Base-by-base conservation (phyloP, 2,888 invertebrate genomes). In the Megalurothrips usitatus region DNA sequence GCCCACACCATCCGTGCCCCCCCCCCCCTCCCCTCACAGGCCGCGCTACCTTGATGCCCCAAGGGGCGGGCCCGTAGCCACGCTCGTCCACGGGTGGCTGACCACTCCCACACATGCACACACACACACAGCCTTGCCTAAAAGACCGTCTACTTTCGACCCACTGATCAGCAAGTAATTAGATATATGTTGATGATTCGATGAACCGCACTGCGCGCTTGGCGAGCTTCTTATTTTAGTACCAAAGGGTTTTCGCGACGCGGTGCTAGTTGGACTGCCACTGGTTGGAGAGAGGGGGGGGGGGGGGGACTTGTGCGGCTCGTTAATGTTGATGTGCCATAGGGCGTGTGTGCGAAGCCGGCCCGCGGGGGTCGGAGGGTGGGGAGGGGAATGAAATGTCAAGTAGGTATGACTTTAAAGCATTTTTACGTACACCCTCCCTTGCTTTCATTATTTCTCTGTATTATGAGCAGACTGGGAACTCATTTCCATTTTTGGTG, bases 101-200 rank as follows among this genome's bases (percentile, higher is more conserved):
- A 12, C 68, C 68, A 68, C 23, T 23, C 34, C 2, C 34, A 43
- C 34, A 43, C 34, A 43, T 6, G 6, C 19, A 19, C 58, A 58
- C n/a, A n/a, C n/a, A n/a, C n/a, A n/a, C n/a, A n/a, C n/a, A n/a
- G n/a, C n/a, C n/a, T n/a, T n/a, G n/a, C n/a, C n/a, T n/a, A n/a
- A n/a, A n/a, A n/a, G n/a, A n/a, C n/a, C 52, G 6, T 75, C 68
- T 75, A 75, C 12, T 43, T 26, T 23, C 68, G 26, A 75, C 23
- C 68, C 68, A 75, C 68, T 75, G 68, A 75, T 75, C 68, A 75
- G 68, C 68, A 75, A 75, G 68, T 75, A 75, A 75, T 75, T 75
- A 75, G 23, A 75, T 23, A 58, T 10, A 58, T 58, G 34, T 58
- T 58, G 52, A 52, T 58, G 34, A 43, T 6, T 43, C 34, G 34